phyloP scores from a whole-genome alignment of 2,113 vertebrate genomes.

The Tauraco erythrolophus region DNA sequence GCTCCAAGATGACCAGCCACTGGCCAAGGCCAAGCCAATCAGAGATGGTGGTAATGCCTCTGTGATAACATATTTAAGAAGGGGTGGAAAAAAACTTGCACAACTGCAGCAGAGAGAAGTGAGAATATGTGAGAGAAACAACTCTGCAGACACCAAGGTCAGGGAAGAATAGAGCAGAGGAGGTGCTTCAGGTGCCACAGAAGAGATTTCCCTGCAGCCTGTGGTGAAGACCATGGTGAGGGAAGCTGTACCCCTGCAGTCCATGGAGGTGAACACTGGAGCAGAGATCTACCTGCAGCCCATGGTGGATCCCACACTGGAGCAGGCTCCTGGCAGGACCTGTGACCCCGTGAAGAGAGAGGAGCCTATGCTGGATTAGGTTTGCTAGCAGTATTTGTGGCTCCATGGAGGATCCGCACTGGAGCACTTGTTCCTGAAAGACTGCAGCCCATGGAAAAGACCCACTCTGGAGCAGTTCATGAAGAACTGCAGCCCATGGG shows the following conservation, averaged over 20 bases:
- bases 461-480: no score
- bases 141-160: background rate
- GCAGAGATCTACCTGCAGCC: background rate
- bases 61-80: background rate
- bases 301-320: background rate
- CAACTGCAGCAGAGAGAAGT: background rate
- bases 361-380: no score
- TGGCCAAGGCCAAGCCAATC: background rate
- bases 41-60: fast-evolving
- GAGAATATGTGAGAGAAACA: background rate
- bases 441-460: no score
- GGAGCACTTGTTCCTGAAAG: no score
- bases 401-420: no score
- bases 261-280: no score
- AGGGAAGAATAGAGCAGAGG: background rate
- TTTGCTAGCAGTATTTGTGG: no score
- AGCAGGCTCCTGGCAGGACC: background rate
- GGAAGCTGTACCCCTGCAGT: no score
- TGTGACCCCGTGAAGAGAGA: no score
- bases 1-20: fast-evolving
- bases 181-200: background rate
- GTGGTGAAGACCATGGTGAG: no score
- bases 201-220: no score
- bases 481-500: no score
- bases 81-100: background rate